Conservation (phyloP, 2,888 invertebrate species). For the Apantesis nais region DNA sequence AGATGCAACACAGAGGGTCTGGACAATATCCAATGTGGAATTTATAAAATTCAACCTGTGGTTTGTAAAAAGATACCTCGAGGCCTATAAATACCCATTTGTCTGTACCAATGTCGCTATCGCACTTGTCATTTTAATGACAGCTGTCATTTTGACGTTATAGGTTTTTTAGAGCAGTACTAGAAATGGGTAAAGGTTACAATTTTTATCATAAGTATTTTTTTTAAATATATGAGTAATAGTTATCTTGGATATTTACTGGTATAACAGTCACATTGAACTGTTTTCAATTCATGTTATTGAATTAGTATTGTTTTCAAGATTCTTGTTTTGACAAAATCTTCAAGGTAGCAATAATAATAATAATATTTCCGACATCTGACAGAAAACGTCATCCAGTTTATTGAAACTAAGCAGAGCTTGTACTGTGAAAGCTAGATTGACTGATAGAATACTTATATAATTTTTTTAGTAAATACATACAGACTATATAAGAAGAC, state of each 20-base stretch:
- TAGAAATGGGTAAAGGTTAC: not conserved
- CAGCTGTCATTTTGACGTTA: not conserved
- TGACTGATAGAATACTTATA: too few relatives aligned
- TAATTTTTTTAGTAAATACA: too few relatives aligned
- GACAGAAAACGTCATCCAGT: too few relatives aligned
- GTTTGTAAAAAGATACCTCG: not conserved
- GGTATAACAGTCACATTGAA: too few relatives aligned
- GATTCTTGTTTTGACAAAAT: too few relatives aligned
- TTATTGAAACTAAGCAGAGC: too few relatives aligned
- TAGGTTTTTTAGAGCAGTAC: not conserved
- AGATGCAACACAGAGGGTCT: conserved; percentile 15
- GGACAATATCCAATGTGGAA: conserved; percentile 1
- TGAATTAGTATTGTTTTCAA: not conserved
- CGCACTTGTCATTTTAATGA: not conserved
- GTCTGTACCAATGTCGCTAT: not conserved
- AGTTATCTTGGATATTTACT: too few relatives aligned
- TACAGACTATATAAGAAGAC: too few relatives aligned
- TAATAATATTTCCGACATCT: too few relatives aligned
- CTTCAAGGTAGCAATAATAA: too few relatives aligned
- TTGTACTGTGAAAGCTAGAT: too few relatives aligned
- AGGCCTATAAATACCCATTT: not conserved
- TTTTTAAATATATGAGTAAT: not conserved
- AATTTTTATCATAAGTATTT: not conserved
- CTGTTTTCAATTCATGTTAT: not conserved
- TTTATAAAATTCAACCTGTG: conserved; percentile 8